Evolutionary conservation across 2,113 vertebrate species (phyloP), one percentile per base, ranked within the genome.

Genomic region (Chaenogobius annularis): DNA sequence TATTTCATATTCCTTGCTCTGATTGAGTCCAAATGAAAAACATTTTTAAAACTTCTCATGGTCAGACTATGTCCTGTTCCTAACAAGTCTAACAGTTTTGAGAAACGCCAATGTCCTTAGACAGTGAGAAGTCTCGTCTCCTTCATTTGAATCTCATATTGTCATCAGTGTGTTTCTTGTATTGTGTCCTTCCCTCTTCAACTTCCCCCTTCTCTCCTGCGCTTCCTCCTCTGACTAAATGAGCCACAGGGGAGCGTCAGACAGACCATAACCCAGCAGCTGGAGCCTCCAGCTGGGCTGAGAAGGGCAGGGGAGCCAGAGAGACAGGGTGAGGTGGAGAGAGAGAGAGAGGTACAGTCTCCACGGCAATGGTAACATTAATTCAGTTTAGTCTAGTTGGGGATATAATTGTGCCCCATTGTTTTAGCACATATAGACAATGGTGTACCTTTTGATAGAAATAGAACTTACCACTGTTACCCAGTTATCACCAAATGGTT

Each of bases 191-290:
- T 52, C 70, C 68, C 67, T 79, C 62, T 77, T n/a, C 55, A 73
- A 59, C 69, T 66, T 47, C 73, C 54, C 80, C 47, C 69, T 77
- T 58, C 76, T 44, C 68, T 76, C 66, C 72, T 66, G 50, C 72
- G 43, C 78, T 59, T 69, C 23, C 73, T 83, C 70, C 69, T 66
- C 73, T 72, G 76, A 75, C 84, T 85, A 91, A 90, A 91, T 86
- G 82, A 91, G 91, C 73, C 92, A 88, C 91, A 71, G 70, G 87
- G 89, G 89, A 91, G 73, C 70, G 67, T 77, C 73, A 83, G 79
- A 80, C 82, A 81, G 84, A 74, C 80, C 82, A 78, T 88, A 85
- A 83, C 88, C 80, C 75, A 85, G 79, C 84, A 87, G 86, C 85
- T 86, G 86, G 75, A 85, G 83, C 82, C 84, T 87, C 81, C 83